Conservation (phyloP, 2,888 invertebrate species). For the Lacanobia wlatinum region DNA sequence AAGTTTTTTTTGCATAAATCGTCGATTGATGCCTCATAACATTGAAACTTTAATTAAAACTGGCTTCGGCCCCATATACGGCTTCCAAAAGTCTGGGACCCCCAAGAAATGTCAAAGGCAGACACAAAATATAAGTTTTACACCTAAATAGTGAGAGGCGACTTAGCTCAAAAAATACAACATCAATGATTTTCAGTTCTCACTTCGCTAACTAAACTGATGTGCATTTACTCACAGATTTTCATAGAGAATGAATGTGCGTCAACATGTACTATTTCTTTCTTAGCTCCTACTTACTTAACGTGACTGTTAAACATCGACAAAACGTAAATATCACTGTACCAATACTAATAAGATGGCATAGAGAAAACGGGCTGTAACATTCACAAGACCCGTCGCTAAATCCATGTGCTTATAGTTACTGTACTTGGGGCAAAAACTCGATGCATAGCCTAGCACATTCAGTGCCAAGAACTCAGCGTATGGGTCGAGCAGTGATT, state of each 20-base stretch:
- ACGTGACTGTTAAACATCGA: slow-evolving; percentile 27
- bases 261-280: slow-evolving; percentile 28
- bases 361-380: slow-evolving; percentile 11
- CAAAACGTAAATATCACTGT: slow-evolving; percentile 42
- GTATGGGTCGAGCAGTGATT: too few species aligned
- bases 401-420: slow-evolving; percentile 29
- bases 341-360: slow-evolving; percentile 37
- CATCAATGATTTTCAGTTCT: slow-evolving; percentile 15
- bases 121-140: slow-evolving; percentile 13
- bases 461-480: too few species aligned
- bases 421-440: slow-evolving; percentile 23
- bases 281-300: slow-evolving; percentile 18
- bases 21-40: neutral
- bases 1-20: neutral
- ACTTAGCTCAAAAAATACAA: slow-evolving; percentile 27
- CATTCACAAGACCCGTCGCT: slow-evolving; percentile 19
- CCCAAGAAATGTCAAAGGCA: neutral
- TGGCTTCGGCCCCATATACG: neutral
- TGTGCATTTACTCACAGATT: neutral
- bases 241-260: slow-evolving; percentile 27
- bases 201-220: slow-evolving; percentile 3
- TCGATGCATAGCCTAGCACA: neutral
- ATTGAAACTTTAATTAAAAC: too few species aligned
- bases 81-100: neutral
- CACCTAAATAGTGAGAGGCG: slow-evolving; percentile 30